phyloP scores from a whole-genome alignment of 1,140 invertebrate species.

The Aplysia californica region DNA sequence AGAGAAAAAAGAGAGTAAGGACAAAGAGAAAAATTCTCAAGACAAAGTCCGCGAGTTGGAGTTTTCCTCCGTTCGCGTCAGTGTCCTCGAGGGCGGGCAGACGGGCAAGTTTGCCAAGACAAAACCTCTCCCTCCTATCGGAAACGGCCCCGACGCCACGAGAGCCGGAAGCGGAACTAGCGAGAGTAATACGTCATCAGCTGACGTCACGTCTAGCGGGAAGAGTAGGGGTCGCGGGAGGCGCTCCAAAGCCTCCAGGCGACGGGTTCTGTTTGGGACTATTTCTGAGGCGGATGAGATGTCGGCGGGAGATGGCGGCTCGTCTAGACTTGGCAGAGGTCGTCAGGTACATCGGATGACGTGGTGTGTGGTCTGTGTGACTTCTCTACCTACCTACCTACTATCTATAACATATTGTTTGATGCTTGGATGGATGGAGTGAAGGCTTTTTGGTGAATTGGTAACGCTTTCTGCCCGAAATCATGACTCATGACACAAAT shows the following conservation, averaged over 20 bases:
- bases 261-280: neutral
- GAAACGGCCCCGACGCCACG: neutral
- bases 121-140: neutral
- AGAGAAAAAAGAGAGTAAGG: too few relatives aligned
- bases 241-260: neutral
- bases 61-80: slow-evolving; percentile 25
- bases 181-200: neutral
- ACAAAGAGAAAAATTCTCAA: too few relatives aligned
- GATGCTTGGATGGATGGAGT: too few relatives aligned
- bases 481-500: too few relatives aligned
- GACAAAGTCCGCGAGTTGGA: slow-evolving; percentile 22
- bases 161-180: neutral
- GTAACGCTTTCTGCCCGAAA: too few relatives aligned
- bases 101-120: neutral
- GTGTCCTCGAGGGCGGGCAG: slow-evolving; percentile 13
- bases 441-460: too few relatives aligned
- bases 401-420: too few relatives aligned
- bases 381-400: too few relatives aligned
- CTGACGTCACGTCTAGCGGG: neutral
- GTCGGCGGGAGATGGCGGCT: neutral
- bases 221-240: neutral
- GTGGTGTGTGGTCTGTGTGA: too few relatives aligned
- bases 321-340: too few relatives aligned
- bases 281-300: neutral
- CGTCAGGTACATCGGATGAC: neutral